phyloP scores from a whole-genome alignment of 2,113 vertebrate genomes.

The Pitta sordida region DNA sequence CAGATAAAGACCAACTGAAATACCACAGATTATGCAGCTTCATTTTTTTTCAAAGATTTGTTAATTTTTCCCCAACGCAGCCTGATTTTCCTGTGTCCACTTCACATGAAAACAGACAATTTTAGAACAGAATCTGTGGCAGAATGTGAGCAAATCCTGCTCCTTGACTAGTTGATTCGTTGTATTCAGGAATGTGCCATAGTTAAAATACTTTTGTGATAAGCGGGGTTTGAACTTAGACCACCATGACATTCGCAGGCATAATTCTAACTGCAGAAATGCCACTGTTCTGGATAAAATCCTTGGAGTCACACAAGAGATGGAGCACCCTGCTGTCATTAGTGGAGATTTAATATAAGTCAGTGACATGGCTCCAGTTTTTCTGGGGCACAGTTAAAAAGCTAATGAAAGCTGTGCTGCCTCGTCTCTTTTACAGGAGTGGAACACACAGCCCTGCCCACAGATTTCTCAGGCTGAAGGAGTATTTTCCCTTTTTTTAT shows the following conservation, averaged over 20 bases:
- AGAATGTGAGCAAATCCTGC: slow-evolving; percentile 11
- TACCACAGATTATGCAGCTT: slow-evolving; percentile 76
- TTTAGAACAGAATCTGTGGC: slow-evolving; percentile 34
- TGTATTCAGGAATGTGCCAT: neutral
- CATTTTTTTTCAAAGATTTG: slow-evolving; percentile 63
- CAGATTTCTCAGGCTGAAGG: neutral
- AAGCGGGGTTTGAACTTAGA: neutral
- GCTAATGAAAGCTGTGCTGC: neutral
- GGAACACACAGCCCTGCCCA: neutral
- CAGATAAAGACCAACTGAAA: slow-evolving; percentile 75
- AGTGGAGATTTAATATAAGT: neutral
- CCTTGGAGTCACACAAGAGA: neutral
- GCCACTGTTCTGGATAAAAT: neutral
- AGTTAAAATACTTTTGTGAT: neutral
- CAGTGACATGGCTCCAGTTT: neutral
- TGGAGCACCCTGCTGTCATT: neutral
- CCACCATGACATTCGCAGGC: neutral
- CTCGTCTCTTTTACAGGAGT: neutral
- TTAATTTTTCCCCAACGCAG: slow-evolving; percentile 56
- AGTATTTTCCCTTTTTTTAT: neutral
- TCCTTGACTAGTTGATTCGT: neutral
- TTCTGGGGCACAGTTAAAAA: neutral
- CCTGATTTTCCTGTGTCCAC: neutral
- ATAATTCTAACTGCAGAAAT: neutral
- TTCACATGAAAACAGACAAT: slow-evolving; percentile 38